phyloP scores from a whole-genome alignment of 35 echinoderm and acorn worm species.

The Apostichopus japonicus region DNA sequence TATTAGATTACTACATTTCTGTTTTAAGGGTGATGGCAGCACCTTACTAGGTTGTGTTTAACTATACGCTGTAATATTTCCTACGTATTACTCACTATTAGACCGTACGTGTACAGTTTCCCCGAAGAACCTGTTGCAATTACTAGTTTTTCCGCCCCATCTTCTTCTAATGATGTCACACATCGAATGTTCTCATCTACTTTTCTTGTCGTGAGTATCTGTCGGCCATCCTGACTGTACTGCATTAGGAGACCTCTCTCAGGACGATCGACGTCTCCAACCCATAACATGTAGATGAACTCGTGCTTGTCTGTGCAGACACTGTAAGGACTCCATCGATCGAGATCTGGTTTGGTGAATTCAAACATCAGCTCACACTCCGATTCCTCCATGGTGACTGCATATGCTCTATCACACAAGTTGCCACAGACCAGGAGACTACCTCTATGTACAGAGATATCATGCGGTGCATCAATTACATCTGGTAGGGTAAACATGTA shows the following conservation, averaged over 20 bases:
- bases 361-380: background rate
- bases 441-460: conserved; percentile 1
- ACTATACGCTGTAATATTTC: no score
- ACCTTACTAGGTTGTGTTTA: no score
- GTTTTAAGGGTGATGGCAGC: no score
- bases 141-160: background rate
- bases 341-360: background rate
- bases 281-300: conserved; percentile 30
- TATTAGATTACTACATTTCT: no score
- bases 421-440: conserved; percentile 20
- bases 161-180: background rate
- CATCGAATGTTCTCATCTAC: background rate
- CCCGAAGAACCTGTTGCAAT: no score
- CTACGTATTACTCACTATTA: no score
- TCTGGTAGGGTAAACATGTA: background rate
- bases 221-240: conserved; percentile 41
- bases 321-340: background rate
- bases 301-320: conserved; percentile 15
- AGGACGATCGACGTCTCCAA: background rate
- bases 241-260: conserved; percentile 11
- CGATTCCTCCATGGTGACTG: background rate
- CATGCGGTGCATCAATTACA: background rate
- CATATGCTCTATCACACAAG: background rate
- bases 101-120: no score
- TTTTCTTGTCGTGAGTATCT: background rate